Evolutionary conservation across 2,888 invertebrate genomes (phyloP), one percentile per base, ranked within the genome.

Genomic region (Tryphoninae sp.): DNA sequence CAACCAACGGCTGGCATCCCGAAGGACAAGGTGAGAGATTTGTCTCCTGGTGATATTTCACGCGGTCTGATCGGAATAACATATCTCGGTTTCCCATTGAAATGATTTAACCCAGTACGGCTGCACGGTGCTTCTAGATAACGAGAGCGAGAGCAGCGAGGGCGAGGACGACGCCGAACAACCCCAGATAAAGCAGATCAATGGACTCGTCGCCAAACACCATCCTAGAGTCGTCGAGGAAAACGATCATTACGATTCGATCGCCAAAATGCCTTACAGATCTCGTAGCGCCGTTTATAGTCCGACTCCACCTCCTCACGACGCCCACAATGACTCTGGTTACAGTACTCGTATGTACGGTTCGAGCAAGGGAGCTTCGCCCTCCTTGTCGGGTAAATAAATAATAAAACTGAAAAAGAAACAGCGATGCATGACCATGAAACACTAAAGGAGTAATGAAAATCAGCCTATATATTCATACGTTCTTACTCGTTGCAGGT

Each of bases 281-380:
- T 92, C 93, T 68, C 90, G 93, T 68, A 93, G 91, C 83, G 93
- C 93, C 2, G 92, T 94, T 72, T 94, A 94, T 88, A 93, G 93
- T 84, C 93, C 93, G 1, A 93, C 93, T 7, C 87, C 90, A 64
- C 91, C 83, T 78, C 89, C 84, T 86, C 92, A 85, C 90, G 95
- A 95, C 87, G 95, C 95, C 0, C 96, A 96, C 89, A 96, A 96
- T 85, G 97, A 97, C 92, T 97, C 97, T 0, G 97, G 97, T 0
- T 97, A 97, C 90, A 96, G 96, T 87, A 96, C 96, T 53, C 95
- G 96, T 88, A 95, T 96, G 86, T 96, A 96, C 84, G 96, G 96
- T 0, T 96, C 96, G 84, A 95, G 96, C 7, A 95, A 96, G 88
- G 96, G 96, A 0, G 95, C 96, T 40, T 96, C 96, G n/a, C 96